Evolutionary conservation across 2,888 invertebrate genomes (phyloP).

Genomic region (Zelleria hepariella): DNA sequence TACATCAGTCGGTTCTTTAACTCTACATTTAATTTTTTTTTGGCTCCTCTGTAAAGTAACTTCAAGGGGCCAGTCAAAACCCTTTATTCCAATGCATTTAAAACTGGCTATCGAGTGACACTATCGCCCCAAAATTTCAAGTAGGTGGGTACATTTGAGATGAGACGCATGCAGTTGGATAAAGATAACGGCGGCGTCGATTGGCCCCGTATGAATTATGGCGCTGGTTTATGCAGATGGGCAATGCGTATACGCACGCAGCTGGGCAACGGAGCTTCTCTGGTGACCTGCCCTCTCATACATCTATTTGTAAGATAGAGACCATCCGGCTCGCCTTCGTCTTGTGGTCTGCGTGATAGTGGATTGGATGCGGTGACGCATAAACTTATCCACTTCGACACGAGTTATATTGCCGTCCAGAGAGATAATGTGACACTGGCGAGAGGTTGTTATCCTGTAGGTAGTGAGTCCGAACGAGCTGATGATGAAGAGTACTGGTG

Average conservation of each 20-base stretch:
- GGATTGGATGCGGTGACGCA: neutral
- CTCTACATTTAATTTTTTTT: no score
- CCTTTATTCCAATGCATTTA: no score
- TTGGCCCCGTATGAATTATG: neutral
- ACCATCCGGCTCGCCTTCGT: neutral
- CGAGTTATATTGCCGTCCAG: neutral
- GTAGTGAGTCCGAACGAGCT: neutral
- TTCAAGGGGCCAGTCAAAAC: no score
- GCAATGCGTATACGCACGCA: neutral
- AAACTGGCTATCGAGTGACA: no score
- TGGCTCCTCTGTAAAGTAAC: no score
- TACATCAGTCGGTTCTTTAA: no score
- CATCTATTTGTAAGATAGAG: neutral
- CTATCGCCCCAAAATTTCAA: no score
- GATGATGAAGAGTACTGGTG: neutral
- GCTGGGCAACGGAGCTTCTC: neutral
- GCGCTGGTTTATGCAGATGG: constrained; percentile 5
- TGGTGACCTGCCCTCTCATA: neutral
- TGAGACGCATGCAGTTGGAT: neutral
- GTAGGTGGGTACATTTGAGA: no score
- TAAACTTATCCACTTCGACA: neutral
- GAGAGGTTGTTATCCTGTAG: neutral
- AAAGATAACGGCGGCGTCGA: neutral
- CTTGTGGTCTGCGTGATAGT: neutral
- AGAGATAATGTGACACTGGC: neutral